These are phyloP conservation scores for Norana najaformis DNA, from an alignment of 2,888 invertebrate genomes.

Conservation along the genomic window DNA sequence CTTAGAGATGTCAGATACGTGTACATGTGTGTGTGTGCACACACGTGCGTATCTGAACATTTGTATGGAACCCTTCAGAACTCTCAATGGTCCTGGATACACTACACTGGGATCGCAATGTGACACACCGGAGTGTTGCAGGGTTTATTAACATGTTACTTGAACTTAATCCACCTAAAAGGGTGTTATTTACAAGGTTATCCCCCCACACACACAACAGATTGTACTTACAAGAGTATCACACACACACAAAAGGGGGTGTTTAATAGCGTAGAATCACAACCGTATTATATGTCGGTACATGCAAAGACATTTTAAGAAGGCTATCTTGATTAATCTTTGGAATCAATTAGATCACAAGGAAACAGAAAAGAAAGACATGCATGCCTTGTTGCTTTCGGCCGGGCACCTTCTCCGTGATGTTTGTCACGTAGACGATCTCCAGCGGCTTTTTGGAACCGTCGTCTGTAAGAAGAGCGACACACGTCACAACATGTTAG, in stretches of 20 bases:
- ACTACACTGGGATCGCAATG: neutral
- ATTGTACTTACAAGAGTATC: neutral
- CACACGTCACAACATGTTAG: slow-evolving; percentile 19
- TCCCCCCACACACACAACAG: neutral
- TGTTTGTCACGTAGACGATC: slow-evolving; percentile 43
- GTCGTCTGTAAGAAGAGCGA: slow-evolving; percentile 28
- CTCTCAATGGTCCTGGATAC: too few relatives aligned
- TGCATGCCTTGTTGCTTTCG: slow-evolving; percentile 18
- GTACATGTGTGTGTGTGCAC: too few relatives aligned
- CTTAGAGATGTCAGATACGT: too few relatives aligned
- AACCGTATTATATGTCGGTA: neutral
- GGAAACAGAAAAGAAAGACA: neutral
- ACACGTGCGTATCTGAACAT: too few relatives aligned
- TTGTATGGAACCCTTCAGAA: too few relatives aligned
- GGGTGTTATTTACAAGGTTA: neutral
- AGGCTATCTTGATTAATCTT: too few relatives aligned
- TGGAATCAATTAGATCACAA: neutral
- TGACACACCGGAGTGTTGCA: neutral
- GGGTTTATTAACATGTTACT: neutral
- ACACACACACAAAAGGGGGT: neutral
- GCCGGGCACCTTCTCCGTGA: slow-evolving; percentile 36
- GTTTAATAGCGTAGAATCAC: neutral
- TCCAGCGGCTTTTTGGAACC: slow-evolving; percentile 38
- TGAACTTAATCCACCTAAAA: neutral
- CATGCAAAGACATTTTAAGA: neutral